Percentiles rank a stretch among this genome's conserved stretches.
These are phyloP conservation scores for Coenobita brevimanus DNA, from an alignment of 1,140 invertebrate species.

Conservation along the genomic window DNA sequence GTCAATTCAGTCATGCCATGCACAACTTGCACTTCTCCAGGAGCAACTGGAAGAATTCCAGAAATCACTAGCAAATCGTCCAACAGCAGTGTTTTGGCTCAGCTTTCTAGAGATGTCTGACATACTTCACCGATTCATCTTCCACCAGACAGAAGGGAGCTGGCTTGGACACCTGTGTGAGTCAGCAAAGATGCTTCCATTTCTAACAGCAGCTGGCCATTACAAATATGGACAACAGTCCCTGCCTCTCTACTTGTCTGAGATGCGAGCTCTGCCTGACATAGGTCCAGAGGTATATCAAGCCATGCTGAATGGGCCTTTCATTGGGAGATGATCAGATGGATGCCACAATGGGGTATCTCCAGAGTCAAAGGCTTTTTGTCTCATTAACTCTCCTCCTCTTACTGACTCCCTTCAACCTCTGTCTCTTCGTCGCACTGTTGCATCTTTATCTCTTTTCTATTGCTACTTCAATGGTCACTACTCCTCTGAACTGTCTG, in stretches of 20 bases:
- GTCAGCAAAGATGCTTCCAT: conserved; percentile 13
- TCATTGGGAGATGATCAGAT: neutral
- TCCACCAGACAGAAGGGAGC: neutral
- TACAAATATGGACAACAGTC: conserved; percentile 36
- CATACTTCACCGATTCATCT: conserved; percentile 20
- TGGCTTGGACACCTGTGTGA: neutral
- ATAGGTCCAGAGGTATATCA: conserved; percentile 26
- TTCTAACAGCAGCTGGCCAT: conserved; percentile 19
- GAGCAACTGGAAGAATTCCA: neutral
- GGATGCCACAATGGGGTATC: conserved; percentile 36
- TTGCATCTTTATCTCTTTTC: too few species aligned
- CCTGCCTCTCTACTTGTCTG: neutral
- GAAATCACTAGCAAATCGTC: neutral
- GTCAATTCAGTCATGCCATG: neutral
- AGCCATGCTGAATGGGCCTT: neutral
- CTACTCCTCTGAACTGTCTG: too few species aligned
- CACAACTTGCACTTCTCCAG: neutral
- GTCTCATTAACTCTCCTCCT: too few species aligned
- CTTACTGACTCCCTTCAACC: too few species aligned
- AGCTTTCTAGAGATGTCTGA: conserved; percentile 2
- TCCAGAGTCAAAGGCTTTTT: too few species aligned
- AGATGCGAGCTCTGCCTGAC: conserved; percentile 7
- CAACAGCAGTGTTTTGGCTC: neutral
- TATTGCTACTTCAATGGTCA: too few species aligned
- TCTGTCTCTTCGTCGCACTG: too few species aligned